Conservation (phyloP, 1,140 invertebrate genomes). For the Drosophila sp. region DNA sequence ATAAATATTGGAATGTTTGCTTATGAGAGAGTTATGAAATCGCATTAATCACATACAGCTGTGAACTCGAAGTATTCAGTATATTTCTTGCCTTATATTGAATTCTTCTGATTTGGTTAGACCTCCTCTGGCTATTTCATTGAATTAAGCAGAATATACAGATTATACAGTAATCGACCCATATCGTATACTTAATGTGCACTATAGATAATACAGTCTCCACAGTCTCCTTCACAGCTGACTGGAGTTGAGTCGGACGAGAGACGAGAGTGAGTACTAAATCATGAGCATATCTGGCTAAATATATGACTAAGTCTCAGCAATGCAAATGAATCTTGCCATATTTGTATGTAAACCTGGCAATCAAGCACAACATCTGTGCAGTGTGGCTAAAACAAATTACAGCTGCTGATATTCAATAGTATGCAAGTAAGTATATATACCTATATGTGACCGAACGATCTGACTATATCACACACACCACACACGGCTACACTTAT, state of each 20-base stretch:
- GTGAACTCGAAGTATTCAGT: not conserved
- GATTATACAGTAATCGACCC: too few species aligned
- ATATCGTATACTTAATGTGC: not conserved
- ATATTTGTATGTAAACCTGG: conserved; percentile 30
- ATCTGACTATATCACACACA: conserved; percentile 29
- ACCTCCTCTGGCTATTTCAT: too few species aligned
- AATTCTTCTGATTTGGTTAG: not conserved
- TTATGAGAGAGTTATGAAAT: conserved; percentile 4
- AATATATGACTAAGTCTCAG: conserved; percentile 32
- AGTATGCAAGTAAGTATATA: conserved; percentile 24
- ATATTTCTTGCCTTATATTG: not conserved
- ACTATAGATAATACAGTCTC: not conserved
- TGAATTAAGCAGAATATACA: too few species aligned
- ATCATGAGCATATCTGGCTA: conserved; percentile 11
- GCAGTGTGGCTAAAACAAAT: conserved; percentile 46
- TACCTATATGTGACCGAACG: conserved; percentile 18
- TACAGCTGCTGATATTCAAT: conserved; percentile 40
- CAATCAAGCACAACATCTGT: conserved; percentile 48
- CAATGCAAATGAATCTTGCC: conserved; percentile 42
- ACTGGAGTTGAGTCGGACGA: conserved; percentile 14
- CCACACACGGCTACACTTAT: conserved; percentile 2
- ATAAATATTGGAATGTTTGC: not conserved
- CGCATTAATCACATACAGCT: conserved; percentile 9
- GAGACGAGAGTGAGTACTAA: conserved; percentile 15
- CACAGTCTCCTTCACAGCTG: conserved; percentile 32